A percentile compares a stretch with the other conserved stretches of the same genome.
These are phyloP conservation scores for Pseudorasbora parva DNA, from an alignment of 2,113 vertebrate genomes.

Conservation along the genomic window DNA sequence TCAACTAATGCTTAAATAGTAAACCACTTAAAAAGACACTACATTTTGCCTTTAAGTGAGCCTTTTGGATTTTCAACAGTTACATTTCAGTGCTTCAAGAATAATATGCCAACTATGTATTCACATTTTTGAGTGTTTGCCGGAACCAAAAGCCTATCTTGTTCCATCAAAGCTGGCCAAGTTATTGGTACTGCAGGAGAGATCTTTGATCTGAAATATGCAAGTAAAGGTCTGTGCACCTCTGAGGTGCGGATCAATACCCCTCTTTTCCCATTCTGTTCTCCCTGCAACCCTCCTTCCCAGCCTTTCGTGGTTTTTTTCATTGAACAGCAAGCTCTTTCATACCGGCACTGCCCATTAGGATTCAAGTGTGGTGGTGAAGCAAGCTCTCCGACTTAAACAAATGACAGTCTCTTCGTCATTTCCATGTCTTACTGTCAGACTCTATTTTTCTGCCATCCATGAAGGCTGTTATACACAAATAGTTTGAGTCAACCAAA, in stretches of 20 bases:
- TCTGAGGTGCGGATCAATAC: constrained; percentile 8
- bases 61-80: not conserved
- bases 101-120: not conserved
- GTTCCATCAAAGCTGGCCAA: not conserved
- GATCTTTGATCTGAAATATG: constrained; percentile 31
- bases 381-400: constrained; percentile 50
- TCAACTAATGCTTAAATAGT: not conserved
- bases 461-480: constrained; percentile 3
- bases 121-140: not conserved
- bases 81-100: not conserved
- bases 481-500: not conserved
- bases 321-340: constrained; percentile 60
- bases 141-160: not conserved
- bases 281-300: constrained; percentile 31
- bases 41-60: not conserved
- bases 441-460: constrained; percentile 34
- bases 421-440: constrained; percentile 43
- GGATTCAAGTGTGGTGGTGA: constrained; percentile 54
- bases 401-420: constrained; percentile 45
- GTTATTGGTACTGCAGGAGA: not conserved
- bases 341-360: constrained; percentile 53
- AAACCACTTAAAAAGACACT: not conserved
- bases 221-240: constrained; percentile 13
- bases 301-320: constrained; percentile 38
- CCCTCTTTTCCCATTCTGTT: constrained; percentile 4